Conservation (phyloP, 2,113 vertebrate species). For the Grammomys dolichurus region DNA sequence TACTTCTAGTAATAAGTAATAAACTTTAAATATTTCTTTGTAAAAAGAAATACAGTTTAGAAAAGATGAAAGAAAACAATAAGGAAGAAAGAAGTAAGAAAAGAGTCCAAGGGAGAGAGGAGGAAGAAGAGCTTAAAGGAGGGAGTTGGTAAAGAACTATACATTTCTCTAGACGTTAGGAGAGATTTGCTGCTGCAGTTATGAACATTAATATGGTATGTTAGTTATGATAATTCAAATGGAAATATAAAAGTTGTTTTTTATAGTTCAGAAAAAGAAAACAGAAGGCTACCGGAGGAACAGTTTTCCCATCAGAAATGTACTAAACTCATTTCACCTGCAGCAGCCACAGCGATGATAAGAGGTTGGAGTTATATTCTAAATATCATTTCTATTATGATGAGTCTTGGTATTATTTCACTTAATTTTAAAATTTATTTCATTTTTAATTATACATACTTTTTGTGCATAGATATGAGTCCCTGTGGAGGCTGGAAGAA, state of each 20-base stretch:
- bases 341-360: neutral
- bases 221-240: neutral
- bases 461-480: neutral
- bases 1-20: neutral
- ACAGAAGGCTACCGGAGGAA: neutral
- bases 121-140: neutral
- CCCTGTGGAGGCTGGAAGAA: neutral
- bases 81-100: neutral
- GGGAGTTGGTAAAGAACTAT: neutral
- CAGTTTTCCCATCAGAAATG: neutral
- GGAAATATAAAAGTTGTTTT: neutral
- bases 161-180: neutral
- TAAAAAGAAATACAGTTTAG: neutral
- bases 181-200: neutral
- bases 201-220: neutral
- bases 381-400: neutral
- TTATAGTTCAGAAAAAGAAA: neutral
- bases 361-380: neutral
- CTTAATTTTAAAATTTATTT: neutral
- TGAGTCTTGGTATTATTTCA: neutral
- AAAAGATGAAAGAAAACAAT: no score
- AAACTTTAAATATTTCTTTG: neutral
- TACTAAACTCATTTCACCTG: neutral
- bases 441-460: neutral
- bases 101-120: neutral